Evolutionary conservation across 1,140 invertebrate genomes (phyloP).

Genomic region (Drosophila lowei): DNA sequence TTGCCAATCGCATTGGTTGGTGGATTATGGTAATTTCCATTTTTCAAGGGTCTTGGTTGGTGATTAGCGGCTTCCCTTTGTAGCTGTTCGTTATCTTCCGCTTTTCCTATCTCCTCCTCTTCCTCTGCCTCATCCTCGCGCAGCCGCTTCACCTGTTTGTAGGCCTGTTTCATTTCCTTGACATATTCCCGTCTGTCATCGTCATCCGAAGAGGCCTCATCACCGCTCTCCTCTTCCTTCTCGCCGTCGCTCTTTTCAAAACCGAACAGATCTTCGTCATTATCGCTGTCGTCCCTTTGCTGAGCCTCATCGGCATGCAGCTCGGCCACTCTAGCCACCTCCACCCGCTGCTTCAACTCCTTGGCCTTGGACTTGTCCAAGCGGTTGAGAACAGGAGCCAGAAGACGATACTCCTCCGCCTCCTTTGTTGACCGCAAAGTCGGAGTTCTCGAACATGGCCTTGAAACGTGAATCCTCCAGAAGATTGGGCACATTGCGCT

Average conservation of each 20-base stretch:
- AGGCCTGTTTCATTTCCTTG: constrained; percentile 91
- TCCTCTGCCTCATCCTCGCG: constrained; percentile 81
- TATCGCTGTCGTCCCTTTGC: constrained; percentile 76
- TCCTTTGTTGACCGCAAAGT: constrained; percentile 96
- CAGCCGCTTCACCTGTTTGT: constrained; percentile 84
- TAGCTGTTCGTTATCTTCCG: not conserved
- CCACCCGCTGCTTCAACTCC: constrained; percentile 83
- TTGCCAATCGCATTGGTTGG: constrained; percentile 23
- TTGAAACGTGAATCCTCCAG: constrained; percentile 95
- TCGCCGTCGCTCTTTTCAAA: constrained; percentile 68
- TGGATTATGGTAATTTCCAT: constrained; percentile 22
- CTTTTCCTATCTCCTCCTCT: constrained; percentile 20
- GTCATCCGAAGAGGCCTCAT: constrained; percentile 88
- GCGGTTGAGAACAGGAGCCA: constrained; percentile 95
- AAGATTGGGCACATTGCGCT: constrained; percentile 86
- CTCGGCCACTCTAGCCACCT: constrained; percentile 79
- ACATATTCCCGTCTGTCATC: constrained; percentile 91
- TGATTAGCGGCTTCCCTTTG: constrained; percentile 17
- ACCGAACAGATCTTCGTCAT: constrained; percentile 83
- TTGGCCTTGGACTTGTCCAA: constrained; percentile 88
- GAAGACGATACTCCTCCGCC: constrained; percentile 92
- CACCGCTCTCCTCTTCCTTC: constrained; percentile 46
- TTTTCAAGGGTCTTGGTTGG: constrained; percentile 29
- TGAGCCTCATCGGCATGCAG: constrained; percentile 76
- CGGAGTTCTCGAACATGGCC: constrained; percentile 94